Evolutionary conservation across 1,140 invertebrate species (phyloP).

Genomic region (Solenopsis invicta): DNA sequence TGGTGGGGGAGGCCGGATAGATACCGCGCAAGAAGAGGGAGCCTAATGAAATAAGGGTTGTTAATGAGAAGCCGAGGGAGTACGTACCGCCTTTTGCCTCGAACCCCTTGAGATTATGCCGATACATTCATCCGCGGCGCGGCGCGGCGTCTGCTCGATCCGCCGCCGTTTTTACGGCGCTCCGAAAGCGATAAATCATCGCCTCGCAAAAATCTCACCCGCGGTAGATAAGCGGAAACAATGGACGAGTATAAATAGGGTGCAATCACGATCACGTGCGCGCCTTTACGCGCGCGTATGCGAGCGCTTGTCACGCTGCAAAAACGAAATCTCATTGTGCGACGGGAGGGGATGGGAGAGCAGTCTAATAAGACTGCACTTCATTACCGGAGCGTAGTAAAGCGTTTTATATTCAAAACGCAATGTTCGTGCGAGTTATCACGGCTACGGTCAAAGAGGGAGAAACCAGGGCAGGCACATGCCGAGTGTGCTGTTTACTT

Average conservation of each 20-base stretch:
- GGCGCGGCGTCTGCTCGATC: slow-evolving; percentile 10
- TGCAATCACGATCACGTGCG: slow-evolving; percentile 30
- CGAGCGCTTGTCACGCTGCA: slow-evolving; percentile 27
- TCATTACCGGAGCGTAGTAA: slow-evolving; percentile 44
- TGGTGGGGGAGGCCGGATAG: neutral
- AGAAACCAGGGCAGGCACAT: slow-evolving; percentile 28
- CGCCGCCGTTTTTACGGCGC: slow-evolving; percentile 19
- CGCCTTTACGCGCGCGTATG: slow-evolving; percentile 11
- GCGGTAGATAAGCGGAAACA: slow-evolving; percentile 20
- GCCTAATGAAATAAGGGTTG: slow-evolving; percentile 81
- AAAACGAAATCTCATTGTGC: slow-evolving; percentile 44
- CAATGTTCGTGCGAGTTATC: slow-evolving; percentile 59
- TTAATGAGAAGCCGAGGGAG: slow-evolving; percentile 79
- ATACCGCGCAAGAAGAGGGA: slow-evolving; percentile 56
- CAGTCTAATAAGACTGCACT: slow-evolving; percentile 52
- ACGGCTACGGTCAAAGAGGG: slow-evolving; percentile 41
- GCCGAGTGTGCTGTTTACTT: slow-evolving; percentile 56
- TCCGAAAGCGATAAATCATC: slow-evolving; percentile 45
- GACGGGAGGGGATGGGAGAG: neutral
- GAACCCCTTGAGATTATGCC: slow-evolving; percentile 73
- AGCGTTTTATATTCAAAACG: slow-evolving; percentile 52
- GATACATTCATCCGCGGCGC: slow-evolving; percentile 70
- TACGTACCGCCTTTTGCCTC: slow-evolving; percentile 56
- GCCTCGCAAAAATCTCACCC: slow-evolving; percentile 22
- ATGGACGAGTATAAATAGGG: slow-evolving; percentile 32